phyloP scores from a whole-genome alignment of 2,113 vertebrate species.

The Lasiurus borealis region DNA sequence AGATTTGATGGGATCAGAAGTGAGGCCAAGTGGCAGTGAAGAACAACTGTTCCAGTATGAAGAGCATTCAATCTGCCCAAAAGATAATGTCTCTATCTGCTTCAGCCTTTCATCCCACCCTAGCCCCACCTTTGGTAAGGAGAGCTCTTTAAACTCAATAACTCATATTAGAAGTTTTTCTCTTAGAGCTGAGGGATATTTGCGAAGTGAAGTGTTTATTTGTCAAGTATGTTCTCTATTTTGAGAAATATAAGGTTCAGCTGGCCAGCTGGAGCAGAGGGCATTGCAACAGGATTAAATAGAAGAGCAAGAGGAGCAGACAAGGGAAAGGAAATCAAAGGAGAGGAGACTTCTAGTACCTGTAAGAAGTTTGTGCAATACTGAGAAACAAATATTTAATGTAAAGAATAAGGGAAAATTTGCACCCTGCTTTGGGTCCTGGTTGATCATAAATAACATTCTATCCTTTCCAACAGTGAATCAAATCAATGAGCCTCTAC shows the following conservation, averaged over 20 bases:
- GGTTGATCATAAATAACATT: neutral
- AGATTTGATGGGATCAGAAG: slow-evolving; percentile 37
- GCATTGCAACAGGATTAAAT: neutral
- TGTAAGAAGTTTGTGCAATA: neutral
- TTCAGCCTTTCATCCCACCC: neutral
- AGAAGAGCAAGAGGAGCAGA: neutral
- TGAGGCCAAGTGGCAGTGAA: slow-evolving; percentile 29
- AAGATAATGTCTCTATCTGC: neutral
- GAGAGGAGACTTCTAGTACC: neutral
- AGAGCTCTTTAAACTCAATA: slow-evolving; percentile 7
- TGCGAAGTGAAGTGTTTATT: neutral
- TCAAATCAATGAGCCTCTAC: neutral
- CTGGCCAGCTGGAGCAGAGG: neutral
- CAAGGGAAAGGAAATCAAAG: neutral
- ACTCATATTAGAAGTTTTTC: neutral
- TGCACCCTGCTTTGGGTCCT: neutral
- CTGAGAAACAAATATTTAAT: neutral
- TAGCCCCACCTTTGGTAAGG: neutral
- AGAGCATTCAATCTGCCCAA: neutral
- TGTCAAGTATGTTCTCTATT: neutral
- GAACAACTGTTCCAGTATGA: neutral
- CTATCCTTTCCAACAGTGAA: neutral
- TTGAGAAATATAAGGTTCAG: neutral
- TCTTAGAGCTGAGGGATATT: neutral
- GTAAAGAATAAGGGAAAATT: neutral